Conservation (phyloP, 64 coral and sea anemone genomes). For the Actinia equina region DNA sequence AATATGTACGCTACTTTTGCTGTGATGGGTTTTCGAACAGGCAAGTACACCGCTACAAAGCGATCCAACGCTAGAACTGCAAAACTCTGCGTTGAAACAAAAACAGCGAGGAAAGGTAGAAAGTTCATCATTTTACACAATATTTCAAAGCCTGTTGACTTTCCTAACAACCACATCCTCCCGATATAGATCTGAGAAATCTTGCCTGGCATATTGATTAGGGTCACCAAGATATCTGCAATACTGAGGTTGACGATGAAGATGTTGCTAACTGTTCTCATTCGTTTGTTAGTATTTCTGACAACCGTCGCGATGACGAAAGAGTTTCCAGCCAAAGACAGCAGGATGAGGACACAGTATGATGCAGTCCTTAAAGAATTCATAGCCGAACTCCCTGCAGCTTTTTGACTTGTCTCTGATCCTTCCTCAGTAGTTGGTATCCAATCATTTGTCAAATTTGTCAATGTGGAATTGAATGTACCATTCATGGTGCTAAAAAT, state of each 20-base stretch:
- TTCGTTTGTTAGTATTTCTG: conserved; percentile 43
- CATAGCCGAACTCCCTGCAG: neutral
- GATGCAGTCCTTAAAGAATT: neutral
- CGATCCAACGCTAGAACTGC: conserved; percentile 41
- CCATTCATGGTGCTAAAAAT: neutral
- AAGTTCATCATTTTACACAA: conserved; percentile 37
- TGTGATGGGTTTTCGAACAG: conserved; percentile 36
- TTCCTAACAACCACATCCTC: conserved; percentile 24
- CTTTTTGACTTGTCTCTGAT: conserved; percentile 7
- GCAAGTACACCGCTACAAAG: conserved; percentile 46
- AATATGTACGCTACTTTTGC: conserved; percentile 10
- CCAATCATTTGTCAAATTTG: neutral
- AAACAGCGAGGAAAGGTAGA: conserved; percentile 18
- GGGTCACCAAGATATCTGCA: conserved; percentile 44
- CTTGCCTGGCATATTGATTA: conserved; percentile 49
- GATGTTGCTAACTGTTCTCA: conserved; percentile 34
- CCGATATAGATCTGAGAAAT: conserved; percentile 40
- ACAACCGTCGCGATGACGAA: conserved; percentile 33
- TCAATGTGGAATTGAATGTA: neutral
- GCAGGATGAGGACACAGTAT: conserved; percentile 16
- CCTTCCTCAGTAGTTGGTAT: neutral
- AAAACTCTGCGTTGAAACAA: conserved; percentile 38
- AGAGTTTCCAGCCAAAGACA: conserved; percentile 42
- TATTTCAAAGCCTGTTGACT: neutral
- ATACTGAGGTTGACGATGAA: conserved; percentile 54